phyloP scores from a whole-genome alignment of 2,888 invertebrate genomes.

The Agrochola circellaris region DNA sequence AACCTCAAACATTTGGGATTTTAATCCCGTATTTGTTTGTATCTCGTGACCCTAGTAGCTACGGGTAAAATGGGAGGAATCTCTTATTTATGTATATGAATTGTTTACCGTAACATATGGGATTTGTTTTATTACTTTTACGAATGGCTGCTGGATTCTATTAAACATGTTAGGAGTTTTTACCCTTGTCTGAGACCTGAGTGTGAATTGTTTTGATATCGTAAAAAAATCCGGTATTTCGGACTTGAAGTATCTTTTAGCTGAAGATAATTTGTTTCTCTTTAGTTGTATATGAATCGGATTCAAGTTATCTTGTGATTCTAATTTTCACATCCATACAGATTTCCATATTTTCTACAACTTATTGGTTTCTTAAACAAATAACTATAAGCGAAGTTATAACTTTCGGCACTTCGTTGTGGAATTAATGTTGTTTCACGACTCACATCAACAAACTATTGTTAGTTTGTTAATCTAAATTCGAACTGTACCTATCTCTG shows the following conservation, averaged over 20 bases:
- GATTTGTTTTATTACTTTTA: constrained; percentile 60
- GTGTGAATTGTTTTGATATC: constrained; percentile 31
- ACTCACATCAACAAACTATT: constrained; percentile 1
- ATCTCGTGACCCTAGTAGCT: constrained; percentile 11
- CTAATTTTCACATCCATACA: background rate
- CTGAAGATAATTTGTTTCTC: background rate
- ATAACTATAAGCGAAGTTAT: background rate
- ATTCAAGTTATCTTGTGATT: background rate
- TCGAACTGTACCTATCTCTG: background rate
- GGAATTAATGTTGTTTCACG: background rate
- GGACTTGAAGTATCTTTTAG: background rate
- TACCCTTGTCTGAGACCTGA: constrained; percentile 14
- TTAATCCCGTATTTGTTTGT: background rate
- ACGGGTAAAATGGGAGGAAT: constrained; percentile 23
- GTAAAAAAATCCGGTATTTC: background rate
- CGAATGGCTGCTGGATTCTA: constrained; percentile 39
- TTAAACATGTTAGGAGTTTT: constrained; percentile 35
- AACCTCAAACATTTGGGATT: background rate
- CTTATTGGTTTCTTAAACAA: background rate
- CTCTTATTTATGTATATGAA: constrained; percentile 44
- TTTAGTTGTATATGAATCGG: background rate
- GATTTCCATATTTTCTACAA: background rate
- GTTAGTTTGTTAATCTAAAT: constrained; percentile 10
- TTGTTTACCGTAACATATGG: constrained; percentile 51
- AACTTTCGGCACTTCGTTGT: background rate